Percentiles rank a stretch among this genome's conserved stretches.
phyloP scores from a whole-genome alignment of 2,113 vertebrate species.

The Ptilorrhoa leucosticta region DNA sequence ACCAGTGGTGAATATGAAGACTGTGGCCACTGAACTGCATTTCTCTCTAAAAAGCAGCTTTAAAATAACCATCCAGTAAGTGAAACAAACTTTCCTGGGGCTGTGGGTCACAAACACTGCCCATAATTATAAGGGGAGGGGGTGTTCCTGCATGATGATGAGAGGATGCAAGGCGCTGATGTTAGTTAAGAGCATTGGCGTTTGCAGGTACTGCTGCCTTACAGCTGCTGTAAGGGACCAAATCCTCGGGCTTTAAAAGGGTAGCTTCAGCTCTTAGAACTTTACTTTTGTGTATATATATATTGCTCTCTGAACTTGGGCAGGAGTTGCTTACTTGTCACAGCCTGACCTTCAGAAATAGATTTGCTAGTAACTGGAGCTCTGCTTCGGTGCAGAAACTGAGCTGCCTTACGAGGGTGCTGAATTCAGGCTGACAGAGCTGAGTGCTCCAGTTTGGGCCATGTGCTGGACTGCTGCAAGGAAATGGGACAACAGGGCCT shows the following conservation, averaged over 20 bases:
- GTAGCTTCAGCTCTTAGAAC: background rate
- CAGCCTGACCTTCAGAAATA: background rate
- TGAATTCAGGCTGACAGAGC: background rate
- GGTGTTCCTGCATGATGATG: background rate
- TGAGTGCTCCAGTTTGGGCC: background rate
- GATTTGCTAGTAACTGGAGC: background rate
- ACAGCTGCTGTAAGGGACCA: background rate
- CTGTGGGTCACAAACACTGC: background rate
- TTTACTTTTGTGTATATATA: background rate
- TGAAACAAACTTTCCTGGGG: background rate
- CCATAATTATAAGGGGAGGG: background rate
- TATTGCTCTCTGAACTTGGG: background rate
- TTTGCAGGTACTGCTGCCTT: background rate
- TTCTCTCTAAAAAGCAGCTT: background rate
- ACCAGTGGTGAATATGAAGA: background rate
- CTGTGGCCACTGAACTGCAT: background rate
- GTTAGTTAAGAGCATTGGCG: background rate
- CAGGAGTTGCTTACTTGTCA: background rate
- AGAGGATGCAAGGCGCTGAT: background rate
- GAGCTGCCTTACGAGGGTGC: background rate
- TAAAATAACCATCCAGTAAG: background rate
- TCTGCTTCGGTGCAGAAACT: background rate
- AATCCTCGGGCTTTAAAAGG: background rate
- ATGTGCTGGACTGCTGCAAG: accelerated
- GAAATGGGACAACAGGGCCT: background rate